Conservation (phyloP, 2,113 vertebrate species). For the Grammomys dolichurus region DNA sequence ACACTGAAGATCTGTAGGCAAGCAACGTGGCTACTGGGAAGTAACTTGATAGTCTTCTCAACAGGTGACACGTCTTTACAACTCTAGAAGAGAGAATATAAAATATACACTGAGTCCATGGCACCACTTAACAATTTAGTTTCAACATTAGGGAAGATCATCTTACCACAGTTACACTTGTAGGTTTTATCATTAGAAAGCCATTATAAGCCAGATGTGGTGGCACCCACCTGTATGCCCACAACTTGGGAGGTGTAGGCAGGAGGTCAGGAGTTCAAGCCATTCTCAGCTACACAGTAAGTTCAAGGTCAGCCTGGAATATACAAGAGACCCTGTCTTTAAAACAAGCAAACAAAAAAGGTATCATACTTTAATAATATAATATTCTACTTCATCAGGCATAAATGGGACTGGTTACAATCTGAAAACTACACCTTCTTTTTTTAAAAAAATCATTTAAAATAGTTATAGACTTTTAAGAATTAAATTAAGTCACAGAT, state of each 20-base stretch:
- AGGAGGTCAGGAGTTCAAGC: not conserved
- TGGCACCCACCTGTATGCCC: not conserved
- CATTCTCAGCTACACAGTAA: not conserved
- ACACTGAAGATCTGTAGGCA: constrained; percentile 89
- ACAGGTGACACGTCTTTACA: constrained; percentile 88
- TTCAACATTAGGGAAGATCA: not conserved
- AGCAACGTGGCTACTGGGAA: constrained; percentile 91
- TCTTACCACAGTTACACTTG: not conserved
- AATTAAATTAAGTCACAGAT: constrained; percentile 52
- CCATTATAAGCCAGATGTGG: not conserved
- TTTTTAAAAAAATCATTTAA: not conserved
- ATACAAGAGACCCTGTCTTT: not conserved
- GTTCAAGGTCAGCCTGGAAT: not conserved
- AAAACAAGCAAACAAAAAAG: not conserved
- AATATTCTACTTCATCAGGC: constrained; percentile 2
- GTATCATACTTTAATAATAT: not conserved
- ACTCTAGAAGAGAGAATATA: constrained; percentile 84
- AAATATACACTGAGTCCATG: not conserved
- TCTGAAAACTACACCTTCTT: constrained; percentile 47
- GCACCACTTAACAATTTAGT: constrained; percentile 24
- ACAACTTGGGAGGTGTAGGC: not conserved
- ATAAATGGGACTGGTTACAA: constrained; percentile 4
- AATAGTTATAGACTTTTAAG: not conserved
- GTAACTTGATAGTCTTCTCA: constrained; percentile 89
- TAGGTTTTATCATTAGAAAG: constrained; percentile 1